Evolutionary conservation across 2,888 invertebrate genomes (phyloP), one percentile per base, ranked within the genome.

Genomic region (Anorthoa munda): DNA sequence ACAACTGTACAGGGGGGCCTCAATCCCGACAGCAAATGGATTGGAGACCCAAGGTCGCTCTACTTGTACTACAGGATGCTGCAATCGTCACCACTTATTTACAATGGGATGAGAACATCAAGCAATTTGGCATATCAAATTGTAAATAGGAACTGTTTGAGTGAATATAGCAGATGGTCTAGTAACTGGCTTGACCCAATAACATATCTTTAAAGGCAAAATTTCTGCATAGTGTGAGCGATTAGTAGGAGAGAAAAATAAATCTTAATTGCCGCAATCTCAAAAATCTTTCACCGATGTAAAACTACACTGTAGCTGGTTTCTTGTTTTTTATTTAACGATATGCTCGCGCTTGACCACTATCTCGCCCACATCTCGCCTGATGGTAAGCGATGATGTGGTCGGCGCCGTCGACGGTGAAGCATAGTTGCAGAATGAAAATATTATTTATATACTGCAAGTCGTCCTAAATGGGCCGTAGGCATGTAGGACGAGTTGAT

Each of bases 11-110:
- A 64, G 72, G 74, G 86, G 82, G 84, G 76, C 56, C 74, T 72
- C 72, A 58, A 50, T 66, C 72, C 72, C 21, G 61, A 50, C 83
- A 17, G 51, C 18, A 46, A 53, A 55, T 66, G 59, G 67, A 85
- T 73, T 79, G 75, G 53, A 69, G 64, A 39, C 58, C 31, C 83
- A 81, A 77, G 83, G 83, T 50, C 82, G 18, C 23, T 63, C 51
- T 79, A 81, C 66, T 77, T 81, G 73, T 58, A 23, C 18, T 48
- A 70, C 86, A 81, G 83, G 83, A 83, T 74, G 65, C 63, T 12
- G 31, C 55, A 76, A 83, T 83, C 84, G 53, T 75, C 64, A 66
- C 61, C 75, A 67, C 70, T 55, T 66, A 66, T 39, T 48, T 18
- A 80, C 58, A 69, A 72, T 83, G 13, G 74, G 83, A 85, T 58